These are phyloP conservation scores for Ips typographus DNA, from an alignment of 1,140 invertebrate genomes.

Conservation along the genomic window DNA sequence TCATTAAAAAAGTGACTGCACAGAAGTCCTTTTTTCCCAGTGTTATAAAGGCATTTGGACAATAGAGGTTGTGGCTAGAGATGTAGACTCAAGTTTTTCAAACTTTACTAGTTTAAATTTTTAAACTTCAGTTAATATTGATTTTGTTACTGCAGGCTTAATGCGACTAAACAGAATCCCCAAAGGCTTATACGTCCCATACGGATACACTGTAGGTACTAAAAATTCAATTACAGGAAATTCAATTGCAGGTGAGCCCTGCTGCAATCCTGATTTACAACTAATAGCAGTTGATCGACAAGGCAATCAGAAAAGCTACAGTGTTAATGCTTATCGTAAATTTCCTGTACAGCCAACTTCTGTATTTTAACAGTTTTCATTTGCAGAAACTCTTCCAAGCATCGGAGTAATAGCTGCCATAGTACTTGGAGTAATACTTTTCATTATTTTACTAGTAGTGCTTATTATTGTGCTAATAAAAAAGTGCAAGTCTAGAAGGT, in stretches of 20 bases:
- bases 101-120: too few relatives aligned
- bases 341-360: background rate
- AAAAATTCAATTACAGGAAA: slow-evolving; percentile 53
- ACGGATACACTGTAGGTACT: slow-evolving; percentile 54
- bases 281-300: slow-evolving; percentile 53
- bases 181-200: slow-evolving; percentile 50
- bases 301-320: slow-evolving; percentile 49
- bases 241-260: slow-evolving; percentile 52
- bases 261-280: slow-evolving; percentile 53
- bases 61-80: slow-evolving; percentile 53
- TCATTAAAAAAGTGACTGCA: slow-evolving; percentile 56
- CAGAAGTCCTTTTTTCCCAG: slow-evolving; percentile 48
- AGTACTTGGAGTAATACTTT: slow-evolving; percentile 52
- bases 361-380: background rate
- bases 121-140: background rate
- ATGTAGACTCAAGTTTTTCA: slow-evolving; percentile 52
- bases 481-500: slow-evolving; percentile 40
- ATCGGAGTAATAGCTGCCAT: slow-evolving; percentile 56
- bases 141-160: slow-evolving; percentile 48
- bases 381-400: slow-evolving; percentile 43
- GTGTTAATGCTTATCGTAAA: slow-evolving; percentile 55
- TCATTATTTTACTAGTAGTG: slow-evolving; percentile 50
- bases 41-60: slow-evolving; percentile 56
- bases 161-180: slow-evolving; percentile 52
- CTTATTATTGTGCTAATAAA: slow-evolving; percentile 46